A percentile compares a stretch with the other conserved stretches of the same genome.
Conservation (phyloP, 2,797 vertebrate genomes). For the Cottoperca gobio region DNA sequence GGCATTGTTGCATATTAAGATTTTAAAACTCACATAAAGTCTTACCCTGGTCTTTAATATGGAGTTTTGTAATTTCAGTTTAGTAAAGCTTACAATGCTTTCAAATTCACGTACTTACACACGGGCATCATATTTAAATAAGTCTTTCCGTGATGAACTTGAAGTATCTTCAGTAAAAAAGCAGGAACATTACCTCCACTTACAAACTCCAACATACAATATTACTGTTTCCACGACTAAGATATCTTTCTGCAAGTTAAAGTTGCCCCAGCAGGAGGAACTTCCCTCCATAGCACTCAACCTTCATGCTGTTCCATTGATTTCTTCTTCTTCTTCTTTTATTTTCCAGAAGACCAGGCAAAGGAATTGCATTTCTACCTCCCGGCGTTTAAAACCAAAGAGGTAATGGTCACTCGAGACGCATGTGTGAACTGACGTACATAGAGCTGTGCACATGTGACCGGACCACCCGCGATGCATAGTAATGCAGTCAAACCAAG, state of each 20-base stretch:
- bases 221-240: neutral
- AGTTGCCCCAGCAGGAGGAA: neutral
- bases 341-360: neutral
- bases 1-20: neutral
- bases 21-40: neutral
- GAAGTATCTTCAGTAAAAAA: too few relatives aligned
- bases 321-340: neutral
- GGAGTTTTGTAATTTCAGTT: neutral
- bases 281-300: neutral
- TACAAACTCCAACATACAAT: neutral
- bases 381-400: too few relatives aligned
- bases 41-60: neutral
- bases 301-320: neutral
- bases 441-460: too few relatives aligned
- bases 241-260: neutral
- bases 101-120: too few relatives aligned
- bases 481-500: slow-evolving; percentile 2
- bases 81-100: neutral
- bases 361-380: neutral
- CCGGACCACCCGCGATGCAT: too few relatives aligned
- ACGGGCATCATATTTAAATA: too few relatives aligned
- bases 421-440: too few relatives aligned
- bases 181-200: too few relatives aligned
- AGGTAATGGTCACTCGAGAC: too few relatives aligned
- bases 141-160: too few relatives aligned